A percentile compares a stretch with the other conserved stretches of the same genome.
Conservation (phyloP, 2,888 invertebrate genomes). For the Agrochola macilenta region DNA sequence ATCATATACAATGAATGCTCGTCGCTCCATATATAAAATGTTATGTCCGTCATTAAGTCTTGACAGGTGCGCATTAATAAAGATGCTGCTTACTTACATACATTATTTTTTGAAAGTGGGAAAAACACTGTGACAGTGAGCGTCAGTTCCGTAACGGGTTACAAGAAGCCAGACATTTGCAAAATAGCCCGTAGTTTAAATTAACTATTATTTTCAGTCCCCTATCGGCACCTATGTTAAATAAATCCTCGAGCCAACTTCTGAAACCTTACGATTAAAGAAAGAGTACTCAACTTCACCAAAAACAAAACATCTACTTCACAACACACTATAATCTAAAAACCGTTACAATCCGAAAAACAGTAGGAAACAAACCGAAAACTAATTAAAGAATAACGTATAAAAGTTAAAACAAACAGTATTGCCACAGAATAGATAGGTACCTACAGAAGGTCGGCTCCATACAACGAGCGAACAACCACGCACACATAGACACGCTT, state of each 20-base stretch:
- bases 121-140: not conserved
- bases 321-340: conserved; percentile 11
- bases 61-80: conserved; percentile 37
- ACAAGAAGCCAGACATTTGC: not conserved
- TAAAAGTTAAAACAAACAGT: conserved; percentile 66
- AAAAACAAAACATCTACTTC: not conserved
- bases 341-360: conserved; percentile 50
- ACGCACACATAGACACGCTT: not conserved
- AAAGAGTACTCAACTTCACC: not conserved
- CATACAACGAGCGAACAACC: not conserved
- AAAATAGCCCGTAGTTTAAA: not conserved
- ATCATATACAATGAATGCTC: conserved; percentile 20
- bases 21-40: conserved; percentile 5
- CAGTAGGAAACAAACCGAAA: conserved; percentile 51
- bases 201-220: too few relatives aligned
- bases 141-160: not conserved
- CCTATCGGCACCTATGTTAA: too few relatives aligned
- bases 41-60: conserved; percentile 14
- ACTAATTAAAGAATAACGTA: conserved; percentile 62
- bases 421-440: conserved; percentile 29
- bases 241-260: too few relatives aligned
- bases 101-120: conserved; percentile 1
- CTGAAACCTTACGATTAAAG: not conserved
- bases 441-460: not conserved
- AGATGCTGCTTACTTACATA: conserved; percentile 3